Conservation (phyloP, 64 coral and sea anemone genomes). For the Trachythela sp. region DNA sequence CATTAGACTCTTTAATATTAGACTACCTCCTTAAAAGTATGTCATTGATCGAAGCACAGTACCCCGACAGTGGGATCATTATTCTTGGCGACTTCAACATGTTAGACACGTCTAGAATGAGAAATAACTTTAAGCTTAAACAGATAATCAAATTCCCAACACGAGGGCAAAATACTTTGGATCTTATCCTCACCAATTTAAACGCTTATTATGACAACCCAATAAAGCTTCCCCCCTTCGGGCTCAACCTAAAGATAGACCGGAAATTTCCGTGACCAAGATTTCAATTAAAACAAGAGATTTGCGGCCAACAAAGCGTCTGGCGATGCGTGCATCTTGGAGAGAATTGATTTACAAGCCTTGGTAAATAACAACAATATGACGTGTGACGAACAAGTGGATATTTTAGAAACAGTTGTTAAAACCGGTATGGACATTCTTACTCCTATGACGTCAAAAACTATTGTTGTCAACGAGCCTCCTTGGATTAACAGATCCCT, state of each 20-base stretch:
- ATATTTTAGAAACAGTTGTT: not conserved
- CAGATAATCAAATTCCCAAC: slow-evolving; percentile 32
- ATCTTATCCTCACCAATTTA: slow-evolving; percentile 25
- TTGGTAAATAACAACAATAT: not conserved
- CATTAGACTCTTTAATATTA: not conserved
- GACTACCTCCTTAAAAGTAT: not conserved
- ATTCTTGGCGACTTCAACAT: not conserved
- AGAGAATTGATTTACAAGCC: not conserved
- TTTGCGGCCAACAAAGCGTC: slow-evolving; percentile 18
- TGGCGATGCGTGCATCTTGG: not conserved
- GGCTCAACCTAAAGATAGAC: slow-evolving; percentile 7
- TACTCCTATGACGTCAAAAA: not conserved
- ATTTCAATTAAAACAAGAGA: slow-evolving; percentile 32
- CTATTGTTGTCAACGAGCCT: not conserved
- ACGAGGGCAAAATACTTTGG: slow-evolving; percentile 36
- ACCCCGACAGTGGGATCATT: not conserved
- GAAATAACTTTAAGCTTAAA: not conserved
- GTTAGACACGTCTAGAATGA: not conserved
- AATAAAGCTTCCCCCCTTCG: not conserved
- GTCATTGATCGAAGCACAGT: not conserved
- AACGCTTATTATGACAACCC: not conserved
- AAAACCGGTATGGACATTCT: not conserved
- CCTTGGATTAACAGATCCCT: not conserved
- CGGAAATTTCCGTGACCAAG: not conserved
- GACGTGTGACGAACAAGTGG: no score